Base-by-base conservation (phyloP, 1,140 invertebrate genomes). In the Macrotrachela quadricornifera region DNA sequence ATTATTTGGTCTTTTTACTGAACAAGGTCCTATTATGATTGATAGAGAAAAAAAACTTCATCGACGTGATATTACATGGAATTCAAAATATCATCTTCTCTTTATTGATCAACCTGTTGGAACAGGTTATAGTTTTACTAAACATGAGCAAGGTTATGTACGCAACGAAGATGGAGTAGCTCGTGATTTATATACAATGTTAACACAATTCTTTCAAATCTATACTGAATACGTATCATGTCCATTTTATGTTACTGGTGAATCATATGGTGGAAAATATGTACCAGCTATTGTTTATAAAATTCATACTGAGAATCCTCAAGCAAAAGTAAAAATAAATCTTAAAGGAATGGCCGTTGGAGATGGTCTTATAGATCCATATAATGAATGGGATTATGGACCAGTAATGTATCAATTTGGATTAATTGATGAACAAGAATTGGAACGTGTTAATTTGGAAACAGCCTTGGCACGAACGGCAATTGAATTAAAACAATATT, bases 311-410 rank as follows among this genome's bases (percentile, higher is more conserved):
- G 16, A n/a, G 10, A 43, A 43, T 43, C 42, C 14, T 3, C 16
- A n/a, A 43, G 16, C 42, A n/a, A n/a, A n/a, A 43, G 16, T 43
- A 43, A 43, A 43, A 30, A 69, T 71, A 41, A 65, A 68, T 49
- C 58, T 70, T 3, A 63, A 62, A 49, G 74, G 74, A 15, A 63
- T 88, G 55, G 79, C 80, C 0, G 85, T 88, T 61, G 84, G 83
- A 1, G 84, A 87, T 70, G 84, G 83, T 0, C 67, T 85, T 0
- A 79, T 76, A 55, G 85, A 87, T 70, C 84, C 84, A 30, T 30
- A 30, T 30, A 30, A 30, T 30, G 3, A 30, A 30, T 30, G 21
- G 21, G 8, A 30, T 30, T 30, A 30, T 30, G 21, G 21, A 4
- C 8, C 21, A 30, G 21, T 8, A 2, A 4, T 30, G 8, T 30